Evolutionary conservation across 2,888 invertebrate genomes (phyloP), one percentile per base, ranked within the genome.

Genomic region (Phalangium opilio): DNA sequence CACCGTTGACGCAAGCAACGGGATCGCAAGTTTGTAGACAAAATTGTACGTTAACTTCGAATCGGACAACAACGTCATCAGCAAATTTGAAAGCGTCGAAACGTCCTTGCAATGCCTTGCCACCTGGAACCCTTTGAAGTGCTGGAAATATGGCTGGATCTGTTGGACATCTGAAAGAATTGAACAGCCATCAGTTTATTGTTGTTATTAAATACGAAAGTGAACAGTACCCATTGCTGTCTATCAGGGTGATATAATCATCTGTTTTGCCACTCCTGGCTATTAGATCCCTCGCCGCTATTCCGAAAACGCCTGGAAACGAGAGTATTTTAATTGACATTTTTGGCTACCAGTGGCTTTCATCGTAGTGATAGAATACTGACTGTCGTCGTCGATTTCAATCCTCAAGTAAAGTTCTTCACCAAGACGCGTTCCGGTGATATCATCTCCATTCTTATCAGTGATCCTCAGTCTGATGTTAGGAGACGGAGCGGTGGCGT

Each of bases 41-140:
- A 64, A 84, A 85, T 53, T 81, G 78, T 11, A 87, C 79, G 66
- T 82, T 78, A 2, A 85, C 77, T 58, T 81, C 79, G 62, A 89
- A 87, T 52, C 80, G 73, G 0, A 87, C 82, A 5, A 83, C 73
- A 27, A 81, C 77, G n/a, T 85, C 83, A 11, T 80, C 77, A 0
- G 83, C 79, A 67, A 89, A 89, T 54, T 86, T 82, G 65, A 89
- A 89, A 0, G 86, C 87, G 61, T 81, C 79, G 64, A 85, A 86
- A 69, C 59, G 56, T 4, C 63, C 63, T 20, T 52, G 50, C 7
- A 64, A 52, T 15, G 60, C 58, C 36, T 60, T 62, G 11, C 61
- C 57, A 2, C 58, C 58, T 1, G 54, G 50, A 12, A 55, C 48
- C 44, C 55, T 56, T 41, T 59, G 55, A 39, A 64, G 43, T 17